Base-by-base conservation (phyloP, 2,888 invertebrate genomes). In the Scelioninae gen. 2 region DNA sequence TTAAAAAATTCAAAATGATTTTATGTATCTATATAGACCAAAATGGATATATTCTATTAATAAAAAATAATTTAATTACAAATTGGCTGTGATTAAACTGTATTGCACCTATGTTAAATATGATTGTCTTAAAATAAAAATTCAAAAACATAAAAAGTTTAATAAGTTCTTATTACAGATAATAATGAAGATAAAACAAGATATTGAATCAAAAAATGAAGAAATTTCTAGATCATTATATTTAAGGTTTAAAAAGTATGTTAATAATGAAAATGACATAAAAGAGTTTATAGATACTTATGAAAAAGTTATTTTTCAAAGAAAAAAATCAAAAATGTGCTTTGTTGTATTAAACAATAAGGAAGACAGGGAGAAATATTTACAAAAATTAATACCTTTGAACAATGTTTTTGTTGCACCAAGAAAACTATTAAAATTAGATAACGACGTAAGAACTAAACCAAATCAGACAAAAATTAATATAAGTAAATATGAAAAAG, bases 221-320 rank as follows among this genome's bases (percentile, higher is more conserved):
- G 63, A 55, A 25, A 33, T 55, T 9, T 55, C 61, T 2, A 55
- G 69, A n/a, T 41, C 69, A 6, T 25, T 70, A 9, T 63, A 55
- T 39, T 10, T 70, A 11, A 46, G 22, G 33, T n/a, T 57, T 2
- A 55, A 55, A 5, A 70, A 46, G 48, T 11, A 9, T 6, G 43
- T 70, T 7, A 48, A 9, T 15, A 15, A 7, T n/a, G 33, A 46
- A 35, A 48, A 70, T 0, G 48, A 70, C 7, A 19, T 70, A 0
- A 16, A 15, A 41, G n/a, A 45, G 15, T 55, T 48, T 1, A 1
- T 70, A 2, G 11, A 48, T 7, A 22, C 61, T 48, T 63, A 55
- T 57, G 69, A 70, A 48, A 5, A 63, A 41, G 10, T 63, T 9
- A 31, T 61, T 28, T 0, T 70, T 7, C 2, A 11, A 16, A 13